A percentile compares a stretch with the other conserved stretches of the same genome.
These are phyloP conservation scores for Platycnemis pennipes DNA, from an alignment of 2,888 invertebrate species.

Conservation along the genomic window DNA sequence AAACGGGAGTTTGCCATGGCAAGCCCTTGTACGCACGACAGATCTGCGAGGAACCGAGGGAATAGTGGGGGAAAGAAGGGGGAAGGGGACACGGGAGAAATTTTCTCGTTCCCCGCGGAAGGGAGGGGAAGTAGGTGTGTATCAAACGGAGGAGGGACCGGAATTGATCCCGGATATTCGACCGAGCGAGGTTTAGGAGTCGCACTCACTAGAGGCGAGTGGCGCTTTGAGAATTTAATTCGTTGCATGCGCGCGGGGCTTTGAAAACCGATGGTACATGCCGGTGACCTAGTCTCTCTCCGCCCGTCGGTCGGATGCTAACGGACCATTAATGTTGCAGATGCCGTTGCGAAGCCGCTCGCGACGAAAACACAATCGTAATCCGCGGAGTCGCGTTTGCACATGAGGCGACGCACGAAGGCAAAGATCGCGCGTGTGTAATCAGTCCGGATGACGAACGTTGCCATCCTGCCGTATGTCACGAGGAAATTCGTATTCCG, in stretches of 20 bases:
- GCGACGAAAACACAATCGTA: slow-evolving; percentile 9
- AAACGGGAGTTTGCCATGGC: neutral
- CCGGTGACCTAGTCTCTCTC: slow-evolving; percentile 10
- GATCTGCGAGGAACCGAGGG: neutral
- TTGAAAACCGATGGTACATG: neutral
- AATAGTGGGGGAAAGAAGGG: neutral
- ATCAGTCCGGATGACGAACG: neutral
- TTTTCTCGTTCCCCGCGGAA: neutral
- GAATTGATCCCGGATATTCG: neutral
- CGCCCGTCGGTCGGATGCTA: neutral
- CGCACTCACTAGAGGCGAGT: neutral
- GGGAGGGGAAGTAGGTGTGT: neutral
- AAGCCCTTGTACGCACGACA: neutral
- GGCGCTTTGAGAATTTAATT: slow-evolving; percentile 19
- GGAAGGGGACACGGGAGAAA: neutral
- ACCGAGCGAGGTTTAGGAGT: neutral
- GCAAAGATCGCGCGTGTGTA: neutral
- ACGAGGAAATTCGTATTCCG: too few relatives aligned
- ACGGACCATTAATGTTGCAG: slow-evolving; percentile 25
- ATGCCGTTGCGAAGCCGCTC: neutral
- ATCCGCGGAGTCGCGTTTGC: neutral
- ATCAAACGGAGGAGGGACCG: neutral
- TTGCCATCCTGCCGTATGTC: neutral
- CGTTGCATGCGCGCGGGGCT: neutral
- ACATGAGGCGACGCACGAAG: neutral